These are phyloP conservation scores for Epizoanthus fatuus DNA, from an alignment of 92 coral and sea anemone species.

Conservation along the genomic window DNA sequence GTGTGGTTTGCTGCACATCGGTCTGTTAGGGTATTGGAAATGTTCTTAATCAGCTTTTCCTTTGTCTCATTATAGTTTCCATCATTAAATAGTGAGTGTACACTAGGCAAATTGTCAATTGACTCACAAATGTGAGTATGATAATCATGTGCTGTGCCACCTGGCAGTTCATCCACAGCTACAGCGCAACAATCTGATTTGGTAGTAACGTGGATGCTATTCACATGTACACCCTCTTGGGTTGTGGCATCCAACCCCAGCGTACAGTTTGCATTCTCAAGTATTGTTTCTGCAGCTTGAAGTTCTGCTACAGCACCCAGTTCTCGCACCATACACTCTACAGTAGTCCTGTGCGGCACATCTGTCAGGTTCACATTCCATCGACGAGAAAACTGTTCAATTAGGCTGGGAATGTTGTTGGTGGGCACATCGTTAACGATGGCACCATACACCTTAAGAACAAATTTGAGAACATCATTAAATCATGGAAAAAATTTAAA, in stretches of 20 bases:
- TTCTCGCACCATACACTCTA: no score
- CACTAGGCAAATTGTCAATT: not conserved
- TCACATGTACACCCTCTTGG: not conserved
- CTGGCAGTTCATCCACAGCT: not conserved
- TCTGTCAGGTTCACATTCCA: no score
- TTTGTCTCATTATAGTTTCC: not conserved
- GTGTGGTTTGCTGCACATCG: conserved; percentile 32
- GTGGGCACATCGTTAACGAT: not conserved
- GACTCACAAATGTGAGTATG: conserved; percentile 4
- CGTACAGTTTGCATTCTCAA: not conserved
- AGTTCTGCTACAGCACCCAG: no score
- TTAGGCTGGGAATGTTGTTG: no score
- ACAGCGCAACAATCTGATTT: not conserved
- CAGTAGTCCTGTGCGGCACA: no score
- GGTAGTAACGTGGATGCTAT: not conserved
- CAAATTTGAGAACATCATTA: no score
- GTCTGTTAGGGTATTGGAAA: not conserved
- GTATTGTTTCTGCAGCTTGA: no score
- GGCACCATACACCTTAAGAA: not conserved
- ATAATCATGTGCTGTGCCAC: not conserved
- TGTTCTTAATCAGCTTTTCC: not conserved
- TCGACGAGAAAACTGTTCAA: no score
- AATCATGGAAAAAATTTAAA: no score
- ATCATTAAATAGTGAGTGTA: not conserved
- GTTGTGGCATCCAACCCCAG: not conserved